These are phyloP conservation scores for Engraulis encrasicolus DNA, from an alignment of 2,113 vertebrate genomes.

Conservation along the genomic window DNA sequence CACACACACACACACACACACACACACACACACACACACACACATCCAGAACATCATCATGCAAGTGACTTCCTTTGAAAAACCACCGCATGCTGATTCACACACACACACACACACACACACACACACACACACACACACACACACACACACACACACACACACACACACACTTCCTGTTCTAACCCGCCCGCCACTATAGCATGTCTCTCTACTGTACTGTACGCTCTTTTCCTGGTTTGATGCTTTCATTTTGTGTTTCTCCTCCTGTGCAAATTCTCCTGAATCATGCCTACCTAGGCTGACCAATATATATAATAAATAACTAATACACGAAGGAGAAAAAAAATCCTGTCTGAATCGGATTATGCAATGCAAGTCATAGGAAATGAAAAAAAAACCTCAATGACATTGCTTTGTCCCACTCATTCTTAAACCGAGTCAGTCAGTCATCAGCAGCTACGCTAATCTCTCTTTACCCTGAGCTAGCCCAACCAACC, in stretches of 20 bases:
- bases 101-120: not conserved
- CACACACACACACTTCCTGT: not conserved
- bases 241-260: not conserved
- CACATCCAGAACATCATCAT: too few relatives aligned
- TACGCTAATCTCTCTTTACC: not conserved
- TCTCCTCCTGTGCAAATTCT: too few relatives aligned
- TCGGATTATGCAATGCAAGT: not conserved
- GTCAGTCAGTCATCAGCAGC: not conserved
- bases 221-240: not conserved
- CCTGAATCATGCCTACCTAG: too few relatives aligned
- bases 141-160: not conserved
- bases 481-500: not conserved
- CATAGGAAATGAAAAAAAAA: not conserved
- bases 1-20: too few relatives aligned
- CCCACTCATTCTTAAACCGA: not conserved
- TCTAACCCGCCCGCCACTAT: not conserved
- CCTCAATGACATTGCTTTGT: not conserved
- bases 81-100: too few relatives aligned
- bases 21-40: too few relatives aligned
- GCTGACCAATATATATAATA: not conserved
- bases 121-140: not conserved
- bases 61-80: too few relatives aligned
- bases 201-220: not conserved
- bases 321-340: not conserved
- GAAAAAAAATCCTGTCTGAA: not conserved